Evolutionary conservation across 2,113 vertebrate genomes (phyloP).

Genomic region (Pleuronectes platessa): DNA sequence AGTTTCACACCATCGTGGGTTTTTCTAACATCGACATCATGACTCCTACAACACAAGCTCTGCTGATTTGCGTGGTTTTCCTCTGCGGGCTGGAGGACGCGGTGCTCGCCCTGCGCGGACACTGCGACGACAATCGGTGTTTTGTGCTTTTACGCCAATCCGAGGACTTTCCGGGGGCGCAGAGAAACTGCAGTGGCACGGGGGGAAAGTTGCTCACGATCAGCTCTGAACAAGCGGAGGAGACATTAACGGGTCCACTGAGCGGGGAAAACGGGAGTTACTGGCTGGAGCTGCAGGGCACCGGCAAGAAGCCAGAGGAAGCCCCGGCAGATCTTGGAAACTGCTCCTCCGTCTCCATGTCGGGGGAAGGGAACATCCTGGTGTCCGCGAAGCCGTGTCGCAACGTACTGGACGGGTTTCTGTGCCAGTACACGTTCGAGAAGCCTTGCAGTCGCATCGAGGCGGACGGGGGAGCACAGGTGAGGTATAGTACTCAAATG

Average conservation of each 20-base stretch:
- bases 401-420: constrained; percentile 16
- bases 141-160: not conserved
- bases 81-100: constrained; percentile 37
- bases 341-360: constrained; percentile 21
- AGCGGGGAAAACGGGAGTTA: not conserved
- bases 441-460: accelerated
- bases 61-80: constrained; percentile 11
- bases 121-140: constrained; percentile 34
- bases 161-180: not conserved
- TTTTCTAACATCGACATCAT: constrained; percentile 21
- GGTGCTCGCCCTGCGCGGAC: not conserved
- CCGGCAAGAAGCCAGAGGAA: accelerated
- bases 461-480: accelerated
- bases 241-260: accelerated
- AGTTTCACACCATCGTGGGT: not conserved
- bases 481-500: not conserved
- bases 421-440: constrained; percentile 7
- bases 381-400: not conserved
- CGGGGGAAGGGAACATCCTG: not conserved
- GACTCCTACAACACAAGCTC: not conserved
- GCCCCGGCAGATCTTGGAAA: accelerated
- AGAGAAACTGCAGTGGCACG: not conserved
- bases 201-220: accelerated
- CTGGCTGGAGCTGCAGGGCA: constrained; percentile 30
- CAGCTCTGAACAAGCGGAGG: not conserved